These are phyloP conservation scores for Crossaster papposus DNA, from an alignment of 53 echinoderm and acorn worm genomes.

Conservation along the genomic window DNA sequence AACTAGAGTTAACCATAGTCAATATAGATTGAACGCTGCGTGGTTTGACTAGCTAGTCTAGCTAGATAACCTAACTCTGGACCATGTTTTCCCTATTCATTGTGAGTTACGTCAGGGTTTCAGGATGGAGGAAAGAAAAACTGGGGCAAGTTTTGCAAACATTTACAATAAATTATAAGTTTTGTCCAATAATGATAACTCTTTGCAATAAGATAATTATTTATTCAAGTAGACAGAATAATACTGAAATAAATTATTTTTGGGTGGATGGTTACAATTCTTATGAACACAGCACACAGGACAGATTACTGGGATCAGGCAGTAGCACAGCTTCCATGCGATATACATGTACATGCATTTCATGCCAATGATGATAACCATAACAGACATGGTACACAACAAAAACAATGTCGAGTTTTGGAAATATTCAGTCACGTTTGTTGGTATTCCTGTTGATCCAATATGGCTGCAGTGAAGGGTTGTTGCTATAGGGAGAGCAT, in stretches of 20 bases:
- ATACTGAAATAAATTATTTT: not conserved
- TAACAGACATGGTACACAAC: not conserved
- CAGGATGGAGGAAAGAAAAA: too few relatives aligned
- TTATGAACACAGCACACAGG: not conserved
- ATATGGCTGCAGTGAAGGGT: constrained; percentile 27
- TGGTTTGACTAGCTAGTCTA: too few relatives aligned
- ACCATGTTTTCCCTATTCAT: too few relatives aligned
- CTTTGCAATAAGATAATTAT: too few relatives aligned
- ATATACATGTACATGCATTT: constrained; percentile 6
- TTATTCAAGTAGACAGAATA: too few relatives aligned
- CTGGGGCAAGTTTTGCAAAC: too few relatives aligned
- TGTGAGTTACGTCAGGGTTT: too few relatives aligned
- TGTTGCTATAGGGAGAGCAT: not conserved
- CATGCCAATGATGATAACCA: not conserved
- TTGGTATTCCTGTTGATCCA: constrained; percentile 11
- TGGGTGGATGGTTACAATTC: not conserved
- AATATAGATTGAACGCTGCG: too few relatives aligned
- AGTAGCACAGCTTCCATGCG: not conserved
- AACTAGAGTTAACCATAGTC: not conserved
- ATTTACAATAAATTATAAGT: too few relatives aligned
- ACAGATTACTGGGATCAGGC: not conserved
- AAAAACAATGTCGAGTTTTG: not conserved
- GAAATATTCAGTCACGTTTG: not conserved
- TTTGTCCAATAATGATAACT: too few relatives aligned
- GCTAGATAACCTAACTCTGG: too few relatives aligned